Evolutionary conservation across 1,140 invertebrate species (phyloP).

Genomic region (Nasonia vitripennis): DNA sequence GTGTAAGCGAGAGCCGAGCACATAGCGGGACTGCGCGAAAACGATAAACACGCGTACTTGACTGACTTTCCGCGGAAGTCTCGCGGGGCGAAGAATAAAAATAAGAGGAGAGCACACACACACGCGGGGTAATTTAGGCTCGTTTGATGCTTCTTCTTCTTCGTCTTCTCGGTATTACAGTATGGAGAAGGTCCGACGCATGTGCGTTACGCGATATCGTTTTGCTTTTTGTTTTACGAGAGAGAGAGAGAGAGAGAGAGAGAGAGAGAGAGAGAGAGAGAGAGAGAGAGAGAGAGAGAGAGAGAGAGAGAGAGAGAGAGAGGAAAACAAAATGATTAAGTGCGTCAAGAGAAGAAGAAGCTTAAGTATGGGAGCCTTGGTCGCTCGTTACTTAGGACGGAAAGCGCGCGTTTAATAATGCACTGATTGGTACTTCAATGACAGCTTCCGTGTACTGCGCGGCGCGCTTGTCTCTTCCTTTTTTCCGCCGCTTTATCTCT

Average conservation of each 20-base stretch:
- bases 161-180: not conserved
- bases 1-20: not conserved
- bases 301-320: not conserved
- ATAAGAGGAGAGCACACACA: not conserved
- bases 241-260: no score
- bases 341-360: not conserved
- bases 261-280: not conserved
- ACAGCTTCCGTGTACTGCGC: constrained; percentile 20
- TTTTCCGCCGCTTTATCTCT: constrained; percentile 4
- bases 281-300: no score
- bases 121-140: constrained; percentile 1
- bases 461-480: not conserved
- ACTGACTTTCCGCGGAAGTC: constrained; percentile 2
- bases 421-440: constrained; percentile 38
- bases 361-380: not conserved
- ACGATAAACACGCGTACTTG: not conserved
- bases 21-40: not conserved
- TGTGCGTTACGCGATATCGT: constrained; percentile 1
- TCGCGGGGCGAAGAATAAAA: not conserved
- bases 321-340: constrained; percentile 20
- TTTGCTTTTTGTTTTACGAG: no score
- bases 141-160: constrained; percentile 5
- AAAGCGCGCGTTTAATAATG: constrained; percentile 25
- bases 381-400: not conserved
- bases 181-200: not conserved